Base-by-base conservation (phyloP, 2,888 invertebrate species). In the Iphiclides podalirius region DNA sequence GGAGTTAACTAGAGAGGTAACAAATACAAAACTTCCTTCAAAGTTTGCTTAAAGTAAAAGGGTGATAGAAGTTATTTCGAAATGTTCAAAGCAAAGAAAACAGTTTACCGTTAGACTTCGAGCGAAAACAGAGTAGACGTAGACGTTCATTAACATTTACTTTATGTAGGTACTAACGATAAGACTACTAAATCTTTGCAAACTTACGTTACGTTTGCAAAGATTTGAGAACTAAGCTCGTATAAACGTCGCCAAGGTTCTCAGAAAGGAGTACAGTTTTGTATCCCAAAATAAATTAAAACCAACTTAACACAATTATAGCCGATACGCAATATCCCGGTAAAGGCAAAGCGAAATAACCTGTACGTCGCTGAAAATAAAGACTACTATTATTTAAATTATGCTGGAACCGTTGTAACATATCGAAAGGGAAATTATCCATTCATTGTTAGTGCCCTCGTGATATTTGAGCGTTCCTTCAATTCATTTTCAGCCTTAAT, bases 341-440 rank as follows among this genome's bases (percentile, higher is more conserved):
- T 67, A 62, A 64, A 60, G 63, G 39, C 14, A 52, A 48, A 36
- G 23, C 55, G 43, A 53, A 42, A 34, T 45, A 52, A 61, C 63
- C 47, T 64, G 51, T 64, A 62, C 43, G 26, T n/a, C 17, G 8
- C 28, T 51, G 39, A 12, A 2, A 20, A 46, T 75, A 80, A 72
- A 74, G 62, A 56, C 48, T 55, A 57, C 58, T 73, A 77, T 77
- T 47, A 57, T 53, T 67, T 65, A 57, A 61, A 54, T 55, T 57
- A 54, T 60, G 65, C 57, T 68, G 74, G 72, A 84, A 82, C 82
- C 82, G 84, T 85, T 82, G 80, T 79, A 76, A 70, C 76, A 79
- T 72, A 80, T 80, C 81, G 82, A 81, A 79, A 79, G 82, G 83
- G 84, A 85, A 86, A 79, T 72, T 72, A 79, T 82, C 81, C 85